Evolutionary conservation across 2,888 invertebrate genomes (phyloP), one percentile per base, ranked within the genome.

Genomic region (Glyphotaelius pellucidus): DNA sequence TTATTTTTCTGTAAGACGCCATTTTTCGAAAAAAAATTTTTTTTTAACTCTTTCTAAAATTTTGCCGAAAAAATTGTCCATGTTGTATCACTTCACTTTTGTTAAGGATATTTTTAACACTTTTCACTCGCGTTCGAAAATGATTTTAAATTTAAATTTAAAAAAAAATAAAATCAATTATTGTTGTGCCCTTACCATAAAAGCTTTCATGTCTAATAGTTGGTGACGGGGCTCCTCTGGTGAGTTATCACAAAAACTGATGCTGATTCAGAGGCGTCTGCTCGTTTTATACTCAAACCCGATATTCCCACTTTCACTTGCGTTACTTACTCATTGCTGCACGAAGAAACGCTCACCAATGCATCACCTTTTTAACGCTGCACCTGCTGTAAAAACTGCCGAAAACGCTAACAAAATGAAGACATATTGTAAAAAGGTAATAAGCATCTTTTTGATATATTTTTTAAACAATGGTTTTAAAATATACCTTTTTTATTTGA

Each of bases 171-270:
- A 11, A 87, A 52, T 87, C 30, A 52, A 31, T 52, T 32, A 84
- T 84, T 35, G 32, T 84, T 52, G n/a, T 31, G 14, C 80, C 81
- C 91, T 91, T 91, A 91, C 91, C 91, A 91, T 67, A 91, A 91
- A 91, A 84, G 91, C 89, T 91, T 89, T 91, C 91, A 91, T 91
- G 83, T 89, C 85, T 83, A 30, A 84, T 91, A 42, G 88, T 83
- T 80, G 89, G 52, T 89, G 88, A 35, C 88, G 38, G 42, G 67
- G 79, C 35, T 79, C 79, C 79, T 35, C 79, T 12, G n/a, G 38
- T 30, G 79, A 89, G 88, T 42, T 87, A 89, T 80, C 88, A 89
- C 88, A 89, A 67, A 86, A 89, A 89, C 91, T 91, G 87, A 91
- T 91, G 91, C 91, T 80, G 88, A 25, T 67, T 67, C 67, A 67